Conservation (phyloP, 2,888 invertebrate genomes). For the Loripinus fragilis region DNA sequence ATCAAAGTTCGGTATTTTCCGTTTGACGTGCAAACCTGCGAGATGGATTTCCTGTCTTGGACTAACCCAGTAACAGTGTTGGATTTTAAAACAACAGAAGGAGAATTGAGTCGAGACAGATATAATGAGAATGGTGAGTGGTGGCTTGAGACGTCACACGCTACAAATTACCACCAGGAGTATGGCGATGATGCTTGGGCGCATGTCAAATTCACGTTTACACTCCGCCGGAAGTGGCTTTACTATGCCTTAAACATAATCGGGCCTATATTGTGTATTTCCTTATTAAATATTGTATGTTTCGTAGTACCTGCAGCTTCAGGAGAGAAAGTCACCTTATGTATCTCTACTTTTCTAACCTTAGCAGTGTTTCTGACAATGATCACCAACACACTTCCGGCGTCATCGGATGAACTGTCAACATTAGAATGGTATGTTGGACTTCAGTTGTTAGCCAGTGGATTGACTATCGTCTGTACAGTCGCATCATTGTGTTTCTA, state of each 20-base stretch:
- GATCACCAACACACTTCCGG: slow-evolving; percentile 60
- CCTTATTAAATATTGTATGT: slow-evolving; percentile 38
- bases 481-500: slow-evolving; percentile 52
- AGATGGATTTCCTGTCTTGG: slow-evolving; percentile 58
- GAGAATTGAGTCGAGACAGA: neutral
- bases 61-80: slow-evolving; percentile 29
- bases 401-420: slow-evolving; percentile 62
- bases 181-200: slow-evolving; percentile 35
- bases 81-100: neutral
- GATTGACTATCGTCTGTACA: slow-evolving; percentile 53
- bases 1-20: slow-evolving; percentile 54
- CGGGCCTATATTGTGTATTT: slow-evolving; percentile 42
- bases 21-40: slow-evolving; percentile 61
- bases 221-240: slow-evolving; percentile 36
- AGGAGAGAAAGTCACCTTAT: slow-evolving; percentile 51
- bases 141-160: neutral
- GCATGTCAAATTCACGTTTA: slow-evolving; percentile 24
- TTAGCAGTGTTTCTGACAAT: slow-evolving; percentile 62
- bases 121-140: slow-evolving; percentile 44
- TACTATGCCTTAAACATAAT: slow-evolving; percentile 46
- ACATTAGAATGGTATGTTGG: slow-evolving; percentile 58
- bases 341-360: slow-evolving; percentile 58
- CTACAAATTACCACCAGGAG: neutral
- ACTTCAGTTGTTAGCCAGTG: slow-evolving; percentile 57
- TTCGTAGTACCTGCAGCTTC: slow-evolving; percentile 43